Evolutionary conservation across 2,113 vertebrate species (phyloP).

Genomic region (Mus spicilegus): DNA sequence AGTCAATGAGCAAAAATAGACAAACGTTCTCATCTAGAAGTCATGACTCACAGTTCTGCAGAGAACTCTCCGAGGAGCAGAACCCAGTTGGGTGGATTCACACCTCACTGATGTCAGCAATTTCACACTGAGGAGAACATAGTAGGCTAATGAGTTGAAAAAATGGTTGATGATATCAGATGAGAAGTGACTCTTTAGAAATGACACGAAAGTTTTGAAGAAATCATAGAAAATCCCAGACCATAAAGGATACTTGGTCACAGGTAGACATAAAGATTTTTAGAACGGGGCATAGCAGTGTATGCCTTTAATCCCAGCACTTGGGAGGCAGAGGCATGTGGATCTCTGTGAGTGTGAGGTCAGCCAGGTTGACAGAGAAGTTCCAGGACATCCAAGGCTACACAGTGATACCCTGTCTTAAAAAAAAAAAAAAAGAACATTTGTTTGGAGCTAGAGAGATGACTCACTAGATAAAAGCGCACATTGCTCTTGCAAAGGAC

Average conservation of each 20-base stretch:
- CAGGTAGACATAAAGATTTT: background rate
- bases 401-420: background rate
- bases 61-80: constrained; percentile 54
- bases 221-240: constrained; percentile 57
- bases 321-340: background rate
- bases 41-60: constrained; percentile 62
- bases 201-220: background rate
- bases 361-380: background rate
- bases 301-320: background rate
- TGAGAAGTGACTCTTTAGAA: constrained; percentile 61
- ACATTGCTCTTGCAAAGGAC: background rate
- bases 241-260: constrained; percentile 16
- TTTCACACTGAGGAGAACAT: constrained; percentile 58
- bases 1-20: constrained; percentile 53
- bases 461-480: background rate
- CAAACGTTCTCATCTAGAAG: constrained; percentile 49
- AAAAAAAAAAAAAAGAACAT: background rate
- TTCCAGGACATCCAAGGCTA: background rate
- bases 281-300: background rate
- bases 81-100: constrained; percentile 42
- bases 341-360: background rate
- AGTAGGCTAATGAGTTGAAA: constrained; percentile 52
- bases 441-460: background rate
- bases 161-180: constrained; percentile 65
- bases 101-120: constrained; percentile 52